These are phyloP conservation scores for Calliscelio sp. DNA, from an alignment of 2,888 invertebrate species.

Conservation along the genomic window DNA sequence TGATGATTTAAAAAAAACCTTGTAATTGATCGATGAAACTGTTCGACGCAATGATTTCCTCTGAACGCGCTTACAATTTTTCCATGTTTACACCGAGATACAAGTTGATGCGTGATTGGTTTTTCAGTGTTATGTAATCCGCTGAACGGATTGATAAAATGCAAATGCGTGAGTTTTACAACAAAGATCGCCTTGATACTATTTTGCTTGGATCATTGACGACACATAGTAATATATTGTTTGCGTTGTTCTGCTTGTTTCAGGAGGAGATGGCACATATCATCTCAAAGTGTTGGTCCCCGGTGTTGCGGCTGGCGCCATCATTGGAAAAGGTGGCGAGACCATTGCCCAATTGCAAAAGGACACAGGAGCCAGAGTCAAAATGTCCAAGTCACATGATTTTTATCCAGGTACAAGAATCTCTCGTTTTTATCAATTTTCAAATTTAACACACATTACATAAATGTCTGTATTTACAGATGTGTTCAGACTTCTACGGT, in stretches of 20 bases:
- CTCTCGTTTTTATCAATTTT: too few species aligned
- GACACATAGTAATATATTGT: slow-evolving; percentile 21
- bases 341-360: slow-evolving; percentile 99
- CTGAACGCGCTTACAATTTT: slow-evolving; percentile 32
- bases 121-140: slow-evolving; percentile 59
- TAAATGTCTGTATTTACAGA: too few species aligned
- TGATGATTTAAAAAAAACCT: too few species aligned
- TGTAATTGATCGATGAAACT: too few species aligned
- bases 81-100: slow-evolving; percentile 54
- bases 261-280: slow-evolving; percentile 95
- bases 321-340: slow-evolving; percentile 99
- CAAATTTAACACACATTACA: too few species aligned
- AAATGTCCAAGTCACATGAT: slow-evolving; percentile 99
- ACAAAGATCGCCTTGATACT: slow-evolving; percentile 57
- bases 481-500: too few species aligned
- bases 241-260: slow-evolving; percentile 77
- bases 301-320: slow-evolving; percentile 98
- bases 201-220: slow-evolving; percentile 1
- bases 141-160: slow-evolving; percentile 50
- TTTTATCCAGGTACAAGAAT: slow-evolving; percentile 98
- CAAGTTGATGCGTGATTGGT: slow-evolving; percentile 54
- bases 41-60: neutral
- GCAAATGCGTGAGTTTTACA: slow-evolving; percentile 60
- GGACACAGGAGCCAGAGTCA: slow-evolving; percentile 98
- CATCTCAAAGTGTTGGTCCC: slow-evolving; percentile 99